Evolutionary conservation across 2,888 invertebrate species (phyloP).

Genomic region (Anoncus sp.): DNA sequence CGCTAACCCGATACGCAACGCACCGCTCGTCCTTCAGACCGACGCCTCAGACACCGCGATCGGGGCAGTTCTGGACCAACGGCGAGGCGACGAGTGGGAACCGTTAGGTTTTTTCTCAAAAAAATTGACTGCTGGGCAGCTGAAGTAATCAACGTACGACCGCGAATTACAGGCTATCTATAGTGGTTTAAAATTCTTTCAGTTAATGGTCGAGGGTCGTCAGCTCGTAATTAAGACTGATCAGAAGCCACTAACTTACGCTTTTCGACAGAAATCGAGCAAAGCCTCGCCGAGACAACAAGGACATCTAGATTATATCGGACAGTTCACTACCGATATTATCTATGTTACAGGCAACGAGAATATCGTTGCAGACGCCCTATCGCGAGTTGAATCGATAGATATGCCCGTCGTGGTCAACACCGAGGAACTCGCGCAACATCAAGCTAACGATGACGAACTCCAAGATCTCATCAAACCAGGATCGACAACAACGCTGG

Average conservation of each 20-base stretch:
- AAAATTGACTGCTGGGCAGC: conserved; percentile 54
- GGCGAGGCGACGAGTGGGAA: not conserved
- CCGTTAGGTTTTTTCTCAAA: too few relatives aligned
- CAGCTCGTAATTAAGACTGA: conserved; percentile 35
- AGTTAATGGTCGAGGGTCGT: conserved; percentile 36
- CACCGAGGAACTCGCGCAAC: not conserved
- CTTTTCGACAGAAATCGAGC: too few relatives aligned
- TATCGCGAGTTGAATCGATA: not conserved
- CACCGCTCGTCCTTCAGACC: not conserved
- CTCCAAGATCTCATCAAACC: not conserved
- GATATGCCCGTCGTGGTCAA: not conserved
- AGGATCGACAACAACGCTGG: not conserved
- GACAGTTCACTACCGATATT: too few relatives aligned
- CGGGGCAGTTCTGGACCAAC: conserved; percentile 42
- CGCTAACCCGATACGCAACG: conserved; percentile 10
- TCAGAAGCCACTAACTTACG: too few relatives aligned
- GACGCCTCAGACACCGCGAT: conserved; percentile 42
- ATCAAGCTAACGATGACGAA: not conserved
- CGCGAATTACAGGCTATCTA: conserved; percentile 48
- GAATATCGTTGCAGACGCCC: not conserved
- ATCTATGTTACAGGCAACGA: not conserved
- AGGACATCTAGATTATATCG: too few relatives aligned
- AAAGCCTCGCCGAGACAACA: too few relatives aligned
- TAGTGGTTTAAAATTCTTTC: conserved; percentile 32
- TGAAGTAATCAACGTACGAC: conserved; percentile 67